Percentiles rank a stretch among this genome's conserved stretches.
These are phyloP conservation scores for Ginglymostoma cirratum DNA, from an alignment of 2,113 vertebrate species.

Conservation along the genomic window DNA sequence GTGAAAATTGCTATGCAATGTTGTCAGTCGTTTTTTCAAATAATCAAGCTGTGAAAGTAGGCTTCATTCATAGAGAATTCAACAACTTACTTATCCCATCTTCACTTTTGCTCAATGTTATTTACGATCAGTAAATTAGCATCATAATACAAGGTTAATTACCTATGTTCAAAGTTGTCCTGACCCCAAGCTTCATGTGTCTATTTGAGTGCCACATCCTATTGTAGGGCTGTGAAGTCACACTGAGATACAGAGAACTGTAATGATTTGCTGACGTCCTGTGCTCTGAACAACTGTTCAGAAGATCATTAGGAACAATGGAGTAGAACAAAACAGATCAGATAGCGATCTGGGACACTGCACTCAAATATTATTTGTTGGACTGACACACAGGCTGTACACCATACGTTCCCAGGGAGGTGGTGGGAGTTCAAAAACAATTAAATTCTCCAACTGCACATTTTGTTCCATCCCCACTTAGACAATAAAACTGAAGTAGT, in stretches of 20 bases:
- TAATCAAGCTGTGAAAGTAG: not conserved
- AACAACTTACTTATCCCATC: not conserved
- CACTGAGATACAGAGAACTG: not conserved
- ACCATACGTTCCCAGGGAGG: not conserved
- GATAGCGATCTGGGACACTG: not conserved
- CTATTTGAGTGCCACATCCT: not conserved
- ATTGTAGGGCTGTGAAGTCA: not conserved
- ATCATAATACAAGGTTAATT: not conserved
- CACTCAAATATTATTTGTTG: not conserved
- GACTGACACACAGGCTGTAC: not conserved
- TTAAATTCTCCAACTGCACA: not conserved
- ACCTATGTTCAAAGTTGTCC: not conserved
- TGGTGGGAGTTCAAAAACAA: not conserved
- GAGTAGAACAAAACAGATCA: not conserved
- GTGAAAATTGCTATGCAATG: not conserved
- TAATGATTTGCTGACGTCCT: not conserved
- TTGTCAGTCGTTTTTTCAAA: not conserved
- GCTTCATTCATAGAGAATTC: not conserved
- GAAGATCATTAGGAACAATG: not conserved
- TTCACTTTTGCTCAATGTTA: not conserved
- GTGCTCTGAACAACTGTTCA: not conserved
- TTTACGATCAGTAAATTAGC: not conserved
- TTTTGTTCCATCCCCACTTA: not conserved
- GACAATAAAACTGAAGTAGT: not conserved
- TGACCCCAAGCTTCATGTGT: not conserved